Conservation (phyloP, 2,888 invertebrate species). For the Ceratothoa steindachneri region DNA sequence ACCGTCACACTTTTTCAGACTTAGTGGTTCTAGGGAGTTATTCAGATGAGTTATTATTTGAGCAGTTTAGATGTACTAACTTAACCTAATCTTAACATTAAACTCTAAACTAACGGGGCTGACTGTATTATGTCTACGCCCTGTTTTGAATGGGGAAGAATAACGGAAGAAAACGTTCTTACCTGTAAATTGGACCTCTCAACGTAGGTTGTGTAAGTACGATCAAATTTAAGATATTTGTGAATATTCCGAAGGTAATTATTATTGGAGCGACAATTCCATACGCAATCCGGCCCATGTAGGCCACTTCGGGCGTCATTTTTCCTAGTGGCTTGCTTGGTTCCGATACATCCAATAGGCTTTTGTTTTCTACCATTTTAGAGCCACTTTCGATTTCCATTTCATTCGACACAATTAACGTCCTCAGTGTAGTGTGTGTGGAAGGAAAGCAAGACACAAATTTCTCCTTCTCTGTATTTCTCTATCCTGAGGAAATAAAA, state of each 20-base stretch:
- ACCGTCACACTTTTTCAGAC: no score
- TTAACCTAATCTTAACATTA: no score
- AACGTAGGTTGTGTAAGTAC: slow-evolving; percentile 56
- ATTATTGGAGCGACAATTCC: slow-evolving; percentile 55
- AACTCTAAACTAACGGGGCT: no score
- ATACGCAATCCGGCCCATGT: slow-evolving; percentile 51
- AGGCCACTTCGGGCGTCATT: slow-evolving; percentile 31
- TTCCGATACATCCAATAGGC: neutral
- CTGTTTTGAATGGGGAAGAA: no score
- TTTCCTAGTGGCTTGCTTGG: neutral
- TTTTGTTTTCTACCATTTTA: neutral
- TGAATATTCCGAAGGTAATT: slow-evolving; percentile 55
- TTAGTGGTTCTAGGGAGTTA: no score
- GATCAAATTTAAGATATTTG: slow-evolving; percentile 56
- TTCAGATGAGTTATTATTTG: no score
- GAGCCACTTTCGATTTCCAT: neutral
- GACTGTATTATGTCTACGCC: no score
- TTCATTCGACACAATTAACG: neutral
- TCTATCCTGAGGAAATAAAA: neutral
- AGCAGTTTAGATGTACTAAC: no score
- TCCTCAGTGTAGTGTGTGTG: no score
- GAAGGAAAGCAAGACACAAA: no score
- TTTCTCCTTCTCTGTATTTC: neutral
- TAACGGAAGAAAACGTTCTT: no score
- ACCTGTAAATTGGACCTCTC: slow-evolving; percentile 50